These are phyloP conservation scores for Bettongia penicillata DNA, from an alignment of 2,113 vertebrate genomes.

Conservation along the genomic window DNA sequence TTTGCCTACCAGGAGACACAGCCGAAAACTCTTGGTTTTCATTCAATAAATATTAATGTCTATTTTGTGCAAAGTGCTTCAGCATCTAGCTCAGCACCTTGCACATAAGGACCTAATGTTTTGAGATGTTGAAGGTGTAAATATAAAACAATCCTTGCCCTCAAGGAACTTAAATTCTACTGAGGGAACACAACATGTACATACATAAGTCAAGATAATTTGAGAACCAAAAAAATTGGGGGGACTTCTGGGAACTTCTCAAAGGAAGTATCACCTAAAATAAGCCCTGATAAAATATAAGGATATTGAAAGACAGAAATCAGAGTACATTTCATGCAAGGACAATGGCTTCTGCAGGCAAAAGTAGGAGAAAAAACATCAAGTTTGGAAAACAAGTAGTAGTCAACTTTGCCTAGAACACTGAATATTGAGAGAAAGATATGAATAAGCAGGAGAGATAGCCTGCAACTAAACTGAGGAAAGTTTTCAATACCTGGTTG, in stretches of 20 bases:
- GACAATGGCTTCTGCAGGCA: background rate
- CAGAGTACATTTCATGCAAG: background rate
- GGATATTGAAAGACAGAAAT: background rate
- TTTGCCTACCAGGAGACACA: background rate
- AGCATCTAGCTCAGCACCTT: background rate
- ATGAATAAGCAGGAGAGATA: background rate
- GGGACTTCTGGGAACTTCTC: background rate
- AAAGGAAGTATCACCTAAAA: background rate
- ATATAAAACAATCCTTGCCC: background rate
- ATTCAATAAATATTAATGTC: background rate
- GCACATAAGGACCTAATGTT: background rate
- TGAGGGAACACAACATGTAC: background rate
- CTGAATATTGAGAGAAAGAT: background rate
- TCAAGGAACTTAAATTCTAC: background rate
- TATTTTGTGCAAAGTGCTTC: background rate
- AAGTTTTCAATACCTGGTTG: background rate
- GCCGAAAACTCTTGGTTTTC: background rate
- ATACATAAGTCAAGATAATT: background rate
- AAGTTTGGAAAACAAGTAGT: background rate
- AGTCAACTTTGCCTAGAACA: background rate
- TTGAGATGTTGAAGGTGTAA: background rate
- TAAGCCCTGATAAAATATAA: background rate
- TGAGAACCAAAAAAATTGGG: background rate
- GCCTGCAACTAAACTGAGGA: background rate
- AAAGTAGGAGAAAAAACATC: background rate